Evolutionary conservation across 30 jellyfish, hydroid and myxozoan genomes (phyloP), one percentile per base, ranked within the genome.

Genomic region (Aurelia aurita complex sp. Pacific): DNA sequence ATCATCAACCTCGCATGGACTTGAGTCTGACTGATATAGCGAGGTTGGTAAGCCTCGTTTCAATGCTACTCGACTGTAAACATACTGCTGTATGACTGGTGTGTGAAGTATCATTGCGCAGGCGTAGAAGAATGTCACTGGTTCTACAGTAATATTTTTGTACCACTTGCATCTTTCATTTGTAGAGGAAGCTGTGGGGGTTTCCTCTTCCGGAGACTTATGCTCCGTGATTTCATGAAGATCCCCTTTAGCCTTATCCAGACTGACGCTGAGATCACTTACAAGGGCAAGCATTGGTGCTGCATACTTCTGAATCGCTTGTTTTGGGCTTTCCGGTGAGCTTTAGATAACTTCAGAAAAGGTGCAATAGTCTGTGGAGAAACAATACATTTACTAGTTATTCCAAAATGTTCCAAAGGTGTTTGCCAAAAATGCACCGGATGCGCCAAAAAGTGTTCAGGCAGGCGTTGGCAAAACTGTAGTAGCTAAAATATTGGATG

Each of bases 61-160:
- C 67, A 70, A 43, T 65, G 97, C 89, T 4, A 89, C 84, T 0
- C 96, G 82, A 46, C 90, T 97, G 63, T 94, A 94, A 12, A 94
- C 94, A 67, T 94, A 94, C 59, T 94, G 98, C 85, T 94, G 98
- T 68, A 94, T 94, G 67, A 94, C 87, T 35, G 98, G 98, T 9
- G 98, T 97, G 85, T 94, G 98, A 10, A 94, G 88, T n/a, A 94
- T 94, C 91, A 94, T 76, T 54, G 98, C 98, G 87, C 98, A 94
- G 66, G 98, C 98, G 94, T 94, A 94, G 64, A 95, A 94, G 88
- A 94, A 94, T 19, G 98, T 94, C 35, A 94, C 97, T 14, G 98
- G 98, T 83, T 94, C 98, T 12, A 94, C 97, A 3, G 98, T 94
- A 23, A 94, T 81, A 35, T 23, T 71, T 36, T 36, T 68, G 80